Base-by-base conservation (phyloP, 2,113 vertebrate species). In the Chloebia gouldiae region DNA sequence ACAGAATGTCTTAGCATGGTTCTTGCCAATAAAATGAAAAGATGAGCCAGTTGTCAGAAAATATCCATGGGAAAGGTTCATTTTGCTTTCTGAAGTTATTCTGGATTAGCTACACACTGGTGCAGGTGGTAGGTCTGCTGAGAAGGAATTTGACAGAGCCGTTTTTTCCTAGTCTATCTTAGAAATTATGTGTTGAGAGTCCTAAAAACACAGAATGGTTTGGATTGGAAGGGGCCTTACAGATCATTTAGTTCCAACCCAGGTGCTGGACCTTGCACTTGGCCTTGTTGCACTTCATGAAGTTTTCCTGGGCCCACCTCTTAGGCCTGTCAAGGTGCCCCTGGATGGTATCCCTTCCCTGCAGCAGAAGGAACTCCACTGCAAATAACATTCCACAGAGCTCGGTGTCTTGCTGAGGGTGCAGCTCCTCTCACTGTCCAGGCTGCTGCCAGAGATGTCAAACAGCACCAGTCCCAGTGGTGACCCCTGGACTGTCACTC, bases 41-140 rank as follows among this genome's bases (percentile, higher is more conserved):
- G 85, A 94, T 78, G 49, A 94, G 68, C 79, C 76, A 94, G 51
- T 88, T 96, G 93, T 97, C 95, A 97, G 75, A 92, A 95, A 91
- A 65, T 66, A 96, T 92, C 85, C 60, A 70, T 8, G 15, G 28
- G 70, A 88, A 82, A 88, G 68, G 60, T 81, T 50, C 40, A 27
- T 68, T 90, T 64, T 81, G 56, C 82, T 78, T 94, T 86, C 88
- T 86, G 5, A 90, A 94, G 88, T 94, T 68, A 64, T 57, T 59
- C 65, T 81, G 68, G 88, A 92, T 95, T 94, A 94, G 79, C 50
- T 37, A 66, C 85, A 92, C 37, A 14, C 16, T 75, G 56, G 25
- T 71, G 56, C 86, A 92, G 86, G n/a, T 49, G 56, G 86, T 44
- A 73, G 39, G 33, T 66, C 45, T 73, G 54, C 40, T 9, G 27